Evolutionary conservation across 2,113 vertebrate species (phyloP).

Genomic region (Bubo blakistoni): DNA sequence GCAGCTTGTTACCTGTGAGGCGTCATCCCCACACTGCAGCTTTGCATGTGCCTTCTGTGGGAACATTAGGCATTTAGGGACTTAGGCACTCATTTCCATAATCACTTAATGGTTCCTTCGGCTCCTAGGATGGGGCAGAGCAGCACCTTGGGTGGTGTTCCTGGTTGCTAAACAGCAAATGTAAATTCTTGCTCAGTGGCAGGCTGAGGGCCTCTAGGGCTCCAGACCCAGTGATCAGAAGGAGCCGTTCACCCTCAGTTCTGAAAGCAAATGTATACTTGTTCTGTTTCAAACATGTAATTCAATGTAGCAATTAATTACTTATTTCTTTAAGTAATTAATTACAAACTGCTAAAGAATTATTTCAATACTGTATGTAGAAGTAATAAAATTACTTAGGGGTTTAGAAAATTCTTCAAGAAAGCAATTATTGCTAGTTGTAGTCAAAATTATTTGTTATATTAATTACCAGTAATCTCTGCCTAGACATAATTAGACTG

Average conservation of each 20-base stretch:
- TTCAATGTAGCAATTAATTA: neutral
- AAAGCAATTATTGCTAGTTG: constrained; percentile 51
- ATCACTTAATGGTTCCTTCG: neutral
- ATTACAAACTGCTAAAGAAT: constrained; percentile 37
- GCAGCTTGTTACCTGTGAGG: neutral
- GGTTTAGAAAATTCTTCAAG: constrained; percentile 52
- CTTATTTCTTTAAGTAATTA: constrained; percentile 33
- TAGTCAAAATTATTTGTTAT: constrained; percentile 68
- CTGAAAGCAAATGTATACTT: neutral
- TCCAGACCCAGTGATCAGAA: neutral
- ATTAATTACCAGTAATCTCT: constrained; percentile 56
- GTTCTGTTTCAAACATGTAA: neutral
- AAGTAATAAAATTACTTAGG: constrained; percentile 52
- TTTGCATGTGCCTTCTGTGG: neutral
- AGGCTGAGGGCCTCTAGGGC: neutral
- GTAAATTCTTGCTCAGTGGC: neutral
- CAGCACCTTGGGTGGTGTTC: neutral
- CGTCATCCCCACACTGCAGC: fast-evolving
- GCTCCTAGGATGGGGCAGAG: neutral
- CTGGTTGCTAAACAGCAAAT: neutral
- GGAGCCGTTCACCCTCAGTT: neutral
- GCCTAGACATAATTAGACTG: constrained; percentile 49
- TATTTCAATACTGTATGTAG: neutral
- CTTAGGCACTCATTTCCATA: neutral
- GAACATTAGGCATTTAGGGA: neutral